phyloP scores from a whole-genome alignment of 2,888 invertebrate genomes.

The Chromoteleia sp. region DNA sequence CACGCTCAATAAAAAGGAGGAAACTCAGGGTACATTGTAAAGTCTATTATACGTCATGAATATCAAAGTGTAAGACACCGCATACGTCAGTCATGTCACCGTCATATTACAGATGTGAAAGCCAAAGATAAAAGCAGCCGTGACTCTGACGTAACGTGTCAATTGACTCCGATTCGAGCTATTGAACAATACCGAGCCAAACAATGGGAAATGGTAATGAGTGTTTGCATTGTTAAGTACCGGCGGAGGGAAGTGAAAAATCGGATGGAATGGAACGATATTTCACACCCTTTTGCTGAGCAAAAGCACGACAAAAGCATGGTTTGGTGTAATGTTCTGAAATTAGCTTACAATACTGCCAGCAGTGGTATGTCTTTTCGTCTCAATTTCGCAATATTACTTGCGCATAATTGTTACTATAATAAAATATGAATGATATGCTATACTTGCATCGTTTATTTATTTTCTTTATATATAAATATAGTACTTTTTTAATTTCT shows the following conservation, averaged over 20 bases:
- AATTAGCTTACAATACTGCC: no score
- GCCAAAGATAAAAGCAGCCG: slow-evolving; percentile 59
- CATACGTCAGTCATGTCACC: slow-evolving; percentile 61
- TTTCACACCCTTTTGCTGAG: slow-evolving; percentile 31
- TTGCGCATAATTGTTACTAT: no score
- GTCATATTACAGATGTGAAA: slow-evolving; percentile 69
- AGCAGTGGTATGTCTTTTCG: no score
- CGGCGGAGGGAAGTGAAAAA: neutral
- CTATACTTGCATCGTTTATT: no score
- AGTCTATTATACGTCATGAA: slow-evolving; percentile 57
- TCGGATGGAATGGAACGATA: neutral
- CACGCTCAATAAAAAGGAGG: slow-evolving; percentile 25
- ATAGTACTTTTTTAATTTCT: no score
- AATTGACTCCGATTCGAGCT: slow-evolving; percentile 47
- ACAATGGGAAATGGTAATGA: slow-evolving; percentile 63
- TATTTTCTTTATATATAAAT: no score
- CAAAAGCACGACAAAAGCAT: no score
- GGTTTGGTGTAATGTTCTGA: no score
- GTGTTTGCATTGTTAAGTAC: slow-evolving; percentile 61
- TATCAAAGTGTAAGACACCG: slow-evolving; percentile 53
- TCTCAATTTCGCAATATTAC: no score
- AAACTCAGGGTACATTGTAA: slow-evolving; percentile 49
- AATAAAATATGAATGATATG: no score
- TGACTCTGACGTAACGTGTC: slow-evolving; percentile 65
- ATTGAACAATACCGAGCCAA: slow-evolving; percentile 54